Base-by-base conservation (phyloP, 1,140 invertebrate species). In the Panulirus ornatus region DNA sequence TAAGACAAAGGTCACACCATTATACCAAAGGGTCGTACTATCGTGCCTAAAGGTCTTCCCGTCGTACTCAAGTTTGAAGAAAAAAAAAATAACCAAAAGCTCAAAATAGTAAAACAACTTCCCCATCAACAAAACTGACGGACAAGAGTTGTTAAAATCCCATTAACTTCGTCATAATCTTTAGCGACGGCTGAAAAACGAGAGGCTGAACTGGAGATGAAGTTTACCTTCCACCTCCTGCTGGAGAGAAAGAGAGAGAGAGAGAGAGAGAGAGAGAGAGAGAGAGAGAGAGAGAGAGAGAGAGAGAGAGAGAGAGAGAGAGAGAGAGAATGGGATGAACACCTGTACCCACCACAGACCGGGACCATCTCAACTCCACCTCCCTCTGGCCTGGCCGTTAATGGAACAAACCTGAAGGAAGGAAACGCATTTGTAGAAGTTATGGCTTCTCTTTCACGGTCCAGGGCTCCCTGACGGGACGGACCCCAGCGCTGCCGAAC, bases 241-340 rank as follows among this genome's bases (percentile, higher is more conserved):
- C 11, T 8, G 27, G 70, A 73, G 70, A 73, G 70, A 73, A 34
- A 73, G 70, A 73, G 70, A 73, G 30, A 73, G 70, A 73, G 70
- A 73, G 70, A 34, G 70, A 73, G 30, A 73, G 30, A 34, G 30
- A 73, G 70, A 73, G 70, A 34, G 70, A 34, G 70, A 73, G 70
- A 73, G 30, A 34, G 70, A 73, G 70, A 73, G 30, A 73, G 70
- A 73, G 70, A 73, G 30, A 73, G 70, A 73, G 70, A 73, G 30
- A 73, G 70, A 73, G 70, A 73, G 70, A 73, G 70, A 73, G 70
- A 34, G 70, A 73, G 70, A 73, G 70, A 34, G 70, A 73, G 70
- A 73, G 70, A 34, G 70, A 73, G 70, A 73, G 70, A 73, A 27
- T 8, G 70, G 27, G 70, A 73, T 8, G 30, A 27, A 73, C 51